These are phyloP conservation scores for Holocentrus rufus DNA, from an alignment of 2,797 vertebrate genomes.

Conservation along the genomic window DNA sequence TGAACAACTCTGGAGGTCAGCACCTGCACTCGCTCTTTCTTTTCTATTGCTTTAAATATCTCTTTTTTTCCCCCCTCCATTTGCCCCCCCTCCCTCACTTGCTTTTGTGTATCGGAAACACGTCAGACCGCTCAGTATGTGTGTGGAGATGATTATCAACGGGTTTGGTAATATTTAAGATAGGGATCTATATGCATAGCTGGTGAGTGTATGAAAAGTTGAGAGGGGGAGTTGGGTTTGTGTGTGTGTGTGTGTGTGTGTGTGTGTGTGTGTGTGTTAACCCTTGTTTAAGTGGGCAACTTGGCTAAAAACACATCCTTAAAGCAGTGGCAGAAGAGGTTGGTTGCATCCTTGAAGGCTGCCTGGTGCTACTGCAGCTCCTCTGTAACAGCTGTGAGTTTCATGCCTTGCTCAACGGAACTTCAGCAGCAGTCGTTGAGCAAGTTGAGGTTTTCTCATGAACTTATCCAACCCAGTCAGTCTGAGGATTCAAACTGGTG, in stretches of 20 bases:
- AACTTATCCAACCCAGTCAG: too few relatives aligned
- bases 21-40: conserved; percentile 78
- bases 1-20: conserved; percentile 80
- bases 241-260: conserved; percentile 32
- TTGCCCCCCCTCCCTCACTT: conserved; percentile 15
- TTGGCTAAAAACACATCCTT: conserved; percentile 41
- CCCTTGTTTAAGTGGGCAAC: conserved; percentile 30
- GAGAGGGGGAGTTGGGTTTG: conserved; percentile 55
- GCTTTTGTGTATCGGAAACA: conserved; percentile 72
- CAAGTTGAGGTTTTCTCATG: too few relatives aligned
- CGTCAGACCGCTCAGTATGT: conserved; percentile 67
- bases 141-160: conserved; percentile 71
- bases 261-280: conserved; percentile 51
- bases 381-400: conserved; percentile 13
- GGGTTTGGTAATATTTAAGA: conserved; percentile 78
- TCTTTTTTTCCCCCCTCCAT: conserved; percentile 29
- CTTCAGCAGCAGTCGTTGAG: background rate
- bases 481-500: background rate
- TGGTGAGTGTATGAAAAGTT: conserved; percentile 72
- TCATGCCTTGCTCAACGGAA: conserved; percentile 22
- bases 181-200: conserved; percentile 72
- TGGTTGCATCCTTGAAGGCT: conserved; percentile 27
- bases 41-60: conserved; percentile 58
- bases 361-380: background rate
- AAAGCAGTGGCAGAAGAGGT: conserved; percentile 32